Evolutionary conservation across 2,888 invertebrate genomes (phyloP).

Genomic region (Celastrina argiolus): DNA sequence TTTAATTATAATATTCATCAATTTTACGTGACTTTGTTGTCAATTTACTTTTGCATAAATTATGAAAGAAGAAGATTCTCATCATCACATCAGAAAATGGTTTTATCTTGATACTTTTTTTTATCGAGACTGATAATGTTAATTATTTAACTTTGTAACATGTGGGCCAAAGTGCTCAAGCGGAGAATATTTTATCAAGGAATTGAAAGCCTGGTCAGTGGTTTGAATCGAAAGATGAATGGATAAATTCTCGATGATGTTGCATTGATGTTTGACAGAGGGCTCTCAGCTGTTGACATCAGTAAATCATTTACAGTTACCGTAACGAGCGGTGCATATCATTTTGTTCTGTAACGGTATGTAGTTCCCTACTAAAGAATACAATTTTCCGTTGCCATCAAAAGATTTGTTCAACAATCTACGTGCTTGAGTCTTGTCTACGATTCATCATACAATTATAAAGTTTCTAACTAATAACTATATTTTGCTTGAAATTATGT

Average conservation of each 20-base stretch:
- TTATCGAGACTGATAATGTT: no score
- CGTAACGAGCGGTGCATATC: slow-evolving; percentile 13
- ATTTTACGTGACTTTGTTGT: not conserved
- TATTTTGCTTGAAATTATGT: not conserved
- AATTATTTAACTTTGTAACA: not conserved
- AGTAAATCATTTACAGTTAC: slow-evolving; percentile 13
- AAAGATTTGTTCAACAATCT: not conserved
- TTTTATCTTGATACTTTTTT: no score
- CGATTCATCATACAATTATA: not conserved
- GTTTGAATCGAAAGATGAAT: not conserved
- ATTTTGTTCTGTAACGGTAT: slow-evolving; percentile 10
- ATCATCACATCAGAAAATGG: no score
- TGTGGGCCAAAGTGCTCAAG: not conserved
- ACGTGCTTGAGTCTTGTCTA: not conserved
- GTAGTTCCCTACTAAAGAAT: not conserved
- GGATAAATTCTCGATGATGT: not conserved
- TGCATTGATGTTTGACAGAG: not conserved
- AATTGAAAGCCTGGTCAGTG: not conserved
- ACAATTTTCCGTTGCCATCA: not conserved
- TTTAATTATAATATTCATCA: not conserved
- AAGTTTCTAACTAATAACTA: not conserved
- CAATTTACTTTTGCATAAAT: no score
- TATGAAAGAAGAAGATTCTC: no score
- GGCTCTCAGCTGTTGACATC: slow-evolving; percentile 8
- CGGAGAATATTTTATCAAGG: not conserved